Evolutionary conservation across 1,140 invertebrate species (phyloP), one percentile per base, ranked within the genome.

Genomic region (Drosophila murphyi): DNA sequence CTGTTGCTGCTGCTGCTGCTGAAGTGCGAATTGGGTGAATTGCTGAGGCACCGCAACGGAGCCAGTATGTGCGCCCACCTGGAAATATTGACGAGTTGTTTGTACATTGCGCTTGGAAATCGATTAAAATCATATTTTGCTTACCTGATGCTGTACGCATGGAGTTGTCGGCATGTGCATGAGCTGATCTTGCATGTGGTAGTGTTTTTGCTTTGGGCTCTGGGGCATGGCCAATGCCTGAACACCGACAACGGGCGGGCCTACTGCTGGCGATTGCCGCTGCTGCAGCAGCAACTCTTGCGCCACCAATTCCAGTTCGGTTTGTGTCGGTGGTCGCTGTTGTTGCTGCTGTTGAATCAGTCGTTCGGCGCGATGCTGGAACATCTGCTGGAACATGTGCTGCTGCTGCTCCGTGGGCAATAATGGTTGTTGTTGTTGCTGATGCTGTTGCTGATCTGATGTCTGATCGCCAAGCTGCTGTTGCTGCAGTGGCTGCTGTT

Each of bases 21-120:
- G 83, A 12, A 83, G 47, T 12, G 83, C 76, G 50, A 78, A 87
- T 31, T 83, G 83, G 3, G 83, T 69, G 31, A 83, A 87, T 48
- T 79, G 74, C 56, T 82, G 82, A 7, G 82, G 87, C 0, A 92
- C 78, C 12, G 82, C 89, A 20, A 92, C 93, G 7, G 93, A 92
- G 3, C 78, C 74, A 4, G 92, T 89, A 79, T 94, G 91, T 8
- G 95, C 95, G 3, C 94, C 94, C 8, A 95, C 95, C 91, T 95
- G 93, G 2, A 95, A 94, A 77, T 94, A 94, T 70, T 89, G 86
- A 41, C 10, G 4, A 3, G 0, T 43, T 20, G 3, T 12, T 34
- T 12, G 7, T 7, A 51, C 4, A 34, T 3, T 5, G 3, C 56
- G n/a, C 5, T 55, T 10, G 32, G 8, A 3, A 5, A 35, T 65